A percentile compares a stretch with the other conserved stretches of the same genome.
Conservation (phyloP, 2,888 invertebrate genomes). For the Caenorhabditis auriculariae region DNA sequence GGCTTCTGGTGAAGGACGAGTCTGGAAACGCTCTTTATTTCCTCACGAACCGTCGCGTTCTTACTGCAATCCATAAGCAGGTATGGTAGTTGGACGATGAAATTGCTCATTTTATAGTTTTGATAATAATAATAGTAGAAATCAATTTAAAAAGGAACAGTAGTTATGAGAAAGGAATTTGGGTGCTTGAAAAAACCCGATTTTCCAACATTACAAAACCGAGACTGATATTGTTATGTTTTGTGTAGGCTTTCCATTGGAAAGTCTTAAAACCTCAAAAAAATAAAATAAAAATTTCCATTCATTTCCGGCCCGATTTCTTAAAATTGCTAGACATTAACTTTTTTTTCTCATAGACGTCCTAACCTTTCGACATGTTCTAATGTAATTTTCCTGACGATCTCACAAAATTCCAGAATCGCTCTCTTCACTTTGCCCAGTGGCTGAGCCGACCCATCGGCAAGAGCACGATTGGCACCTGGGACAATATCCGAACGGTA, state of each 20-base stretch:
- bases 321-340: too few species aligned
- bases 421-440: slow-evolving; percentile 46
- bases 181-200: too few species aligned
- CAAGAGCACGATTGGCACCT: slow-evolving; percentile 36
- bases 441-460: slow-evolving; percentile 39
- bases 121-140: too few species aligned
- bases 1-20: slow-evolving; percentile 36
- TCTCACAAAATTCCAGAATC: slow-evolving; percentile 17
- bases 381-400: not conserved
- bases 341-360: too few species aligned
- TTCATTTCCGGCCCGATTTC: too few species aligned
- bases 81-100: slow-evolving; percentile 1
- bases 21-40: slow-evolving; percentile 31
- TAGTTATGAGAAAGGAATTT: too few species aligned
- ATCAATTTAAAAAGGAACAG: too few species aligned
- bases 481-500: slow-evolving; percentile 25
- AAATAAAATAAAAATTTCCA: too few species aligned
- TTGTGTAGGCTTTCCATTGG: too few species aligned
- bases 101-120: too few species aligned
- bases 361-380: not conserved
- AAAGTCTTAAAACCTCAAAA: too few species aligned
- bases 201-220: too few species aligned
- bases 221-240: not conserved
- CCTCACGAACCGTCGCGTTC: slow-evolving; percentile 35
- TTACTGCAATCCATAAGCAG: slow-evolving; percentile 45